Percentiles rank a stretch among this genome's conserved stretches.
phyloP scores from a whole-genome alignment of 2,888 invertebrate species.

The Seira sanloemensis region DNA sequence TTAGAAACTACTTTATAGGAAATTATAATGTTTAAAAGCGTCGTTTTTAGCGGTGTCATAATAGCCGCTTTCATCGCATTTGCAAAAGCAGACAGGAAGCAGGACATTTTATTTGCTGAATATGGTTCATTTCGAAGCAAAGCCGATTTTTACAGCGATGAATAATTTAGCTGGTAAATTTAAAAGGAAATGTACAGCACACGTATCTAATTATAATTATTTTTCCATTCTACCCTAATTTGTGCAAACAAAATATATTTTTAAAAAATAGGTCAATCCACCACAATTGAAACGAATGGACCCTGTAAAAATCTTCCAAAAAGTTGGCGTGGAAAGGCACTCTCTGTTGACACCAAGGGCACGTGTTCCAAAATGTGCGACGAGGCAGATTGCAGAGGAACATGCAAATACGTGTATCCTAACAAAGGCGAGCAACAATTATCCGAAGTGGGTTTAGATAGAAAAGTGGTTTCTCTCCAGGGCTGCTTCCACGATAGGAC shows the following conservation, averaged over 20 bases:
- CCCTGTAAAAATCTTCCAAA: constrained; percentile 66
- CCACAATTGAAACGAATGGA: constrained; percentile 36
- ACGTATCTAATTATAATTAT: neutral
- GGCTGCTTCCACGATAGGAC: constrained; percentile 56
- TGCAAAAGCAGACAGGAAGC: constrained; percentile 33
- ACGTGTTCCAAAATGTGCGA: constrained; percentile 55
- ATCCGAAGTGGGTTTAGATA: constrained; percentile 35
- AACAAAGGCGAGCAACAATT: constrained; percentile 62
- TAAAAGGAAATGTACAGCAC: neutral
- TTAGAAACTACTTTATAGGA: no score
- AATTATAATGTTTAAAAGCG: no score
- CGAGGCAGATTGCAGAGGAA: constrained; percentile 63
- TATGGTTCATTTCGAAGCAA: constrained; percentile 61
- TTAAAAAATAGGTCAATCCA: constrained; percentile 30
- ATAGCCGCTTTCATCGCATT: no score
- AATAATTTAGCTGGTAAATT: constrained; percentile 65
- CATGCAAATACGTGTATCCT: constrained; percentile 54
- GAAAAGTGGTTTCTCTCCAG: constrained; percentile 47
- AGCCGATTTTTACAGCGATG: constrained; percentile 67
- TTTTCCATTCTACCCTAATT: constrained; percentile 9
- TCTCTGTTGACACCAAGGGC: constrained; percentile 62
- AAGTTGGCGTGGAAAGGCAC: constrained; percentile 60
- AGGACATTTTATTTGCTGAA: constrained; percentile 61
- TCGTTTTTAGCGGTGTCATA: no score
- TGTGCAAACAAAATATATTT: neutral